These are phyloP conservation scores for Acromyrmex echinatior DNA, from an alignment of 1,140 invertebrate species.

Conservation along the genomic window DNA sequence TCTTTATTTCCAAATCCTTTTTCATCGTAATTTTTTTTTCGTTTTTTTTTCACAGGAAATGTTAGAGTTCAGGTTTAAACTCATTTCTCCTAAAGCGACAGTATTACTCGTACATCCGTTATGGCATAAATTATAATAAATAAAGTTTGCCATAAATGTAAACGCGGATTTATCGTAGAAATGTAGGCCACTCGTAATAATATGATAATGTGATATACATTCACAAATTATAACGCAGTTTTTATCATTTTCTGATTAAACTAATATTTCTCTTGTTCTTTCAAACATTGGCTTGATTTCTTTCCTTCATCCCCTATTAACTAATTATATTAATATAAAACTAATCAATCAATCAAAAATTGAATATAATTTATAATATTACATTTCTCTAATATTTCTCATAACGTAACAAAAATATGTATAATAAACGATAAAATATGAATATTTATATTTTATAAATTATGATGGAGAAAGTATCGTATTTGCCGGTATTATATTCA, in stretches of 20 bases:
- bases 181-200: neutral
- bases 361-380: neutral
- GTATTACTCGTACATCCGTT: neutral
- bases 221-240: neutral
- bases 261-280: neutral
- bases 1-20: neutral
- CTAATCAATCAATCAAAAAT: neutral
- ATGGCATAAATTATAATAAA: neutral
- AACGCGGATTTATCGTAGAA: neutral
- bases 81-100: neutral
- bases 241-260: neutral
- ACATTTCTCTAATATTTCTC: neutral
- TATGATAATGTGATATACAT: neutral
- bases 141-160: neutral
- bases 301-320: neutral
- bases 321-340: neutral
- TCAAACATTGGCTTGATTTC: neutral
- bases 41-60: neutral
- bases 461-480: neutral
- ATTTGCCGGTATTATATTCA: neutral
- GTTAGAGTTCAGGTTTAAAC: neutral
- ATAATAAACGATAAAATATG: neutral
- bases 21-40: neutral
- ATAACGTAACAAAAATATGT: neutral
- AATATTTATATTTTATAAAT: neutral